These are phyloP conservation scores for Dicranocentrus wangi DNA, from an alignment of 2,888 invertebrate genomes.

Conservation along the genomic window DNA sequence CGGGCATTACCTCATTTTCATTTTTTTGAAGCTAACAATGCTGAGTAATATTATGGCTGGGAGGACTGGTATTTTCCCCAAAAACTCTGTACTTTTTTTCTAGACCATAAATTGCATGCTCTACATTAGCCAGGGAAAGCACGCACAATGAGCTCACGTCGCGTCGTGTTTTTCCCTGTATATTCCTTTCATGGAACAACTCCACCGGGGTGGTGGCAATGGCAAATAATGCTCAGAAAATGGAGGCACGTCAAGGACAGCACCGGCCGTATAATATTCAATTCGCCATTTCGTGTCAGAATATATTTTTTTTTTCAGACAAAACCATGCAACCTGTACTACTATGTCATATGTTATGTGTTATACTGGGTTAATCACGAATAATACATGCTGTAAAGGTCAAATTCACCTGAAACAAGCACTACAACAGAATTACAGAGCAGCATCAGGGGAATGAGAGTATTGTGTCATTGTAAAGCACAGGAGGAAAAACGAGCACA, in stretches of 20 bases:
- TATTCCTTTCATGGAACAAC: too few species aligned
- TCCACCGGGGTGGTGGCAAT: too few species aligned
- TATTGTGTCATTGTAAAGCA: constrained; percentile 4
- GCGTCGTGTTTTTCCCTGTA: too few species aligned
- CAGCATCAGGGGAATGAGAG: neutral
- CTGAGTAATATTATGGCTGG: neutral
- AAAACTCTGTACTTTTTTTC: neutral
- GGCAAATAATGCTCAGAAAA: constrained; percentile 18
- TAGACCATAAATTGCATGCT: too few species aligned
- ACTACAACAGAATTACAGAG: constrained; percentile 4
- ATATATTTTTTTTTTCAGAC: neutral
- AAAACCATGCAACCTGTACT: too few species aligned
- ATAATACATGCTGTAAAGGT: constrained; percentile 53
- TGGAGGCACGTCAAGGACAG: constrained; percentile 44
- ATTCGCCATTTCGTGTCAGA: constrained; percentile 6
- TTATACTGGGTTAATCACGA: constrained; percentile 22
- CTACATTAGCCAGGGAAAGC: constrained; percentile 1
- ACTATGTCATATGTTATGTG: constrained; percentile 14
- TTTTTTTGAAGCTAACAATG: too few species aligned
- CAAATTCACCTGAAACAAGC: constrained; percentile 35
- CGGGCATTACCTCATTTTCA: constrained; percentile 33
- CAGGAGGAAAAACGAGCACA: neutral
- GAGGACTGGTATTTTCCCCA: constrained; percentile 53
- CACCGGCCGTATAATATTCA: too few species aligned
- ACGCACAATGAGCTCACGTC: constrained; percentile 37